phyloP scores from a whole-genome alignment of 1,140 invertebrate genomes.

The Planococcus citri region DNA sequence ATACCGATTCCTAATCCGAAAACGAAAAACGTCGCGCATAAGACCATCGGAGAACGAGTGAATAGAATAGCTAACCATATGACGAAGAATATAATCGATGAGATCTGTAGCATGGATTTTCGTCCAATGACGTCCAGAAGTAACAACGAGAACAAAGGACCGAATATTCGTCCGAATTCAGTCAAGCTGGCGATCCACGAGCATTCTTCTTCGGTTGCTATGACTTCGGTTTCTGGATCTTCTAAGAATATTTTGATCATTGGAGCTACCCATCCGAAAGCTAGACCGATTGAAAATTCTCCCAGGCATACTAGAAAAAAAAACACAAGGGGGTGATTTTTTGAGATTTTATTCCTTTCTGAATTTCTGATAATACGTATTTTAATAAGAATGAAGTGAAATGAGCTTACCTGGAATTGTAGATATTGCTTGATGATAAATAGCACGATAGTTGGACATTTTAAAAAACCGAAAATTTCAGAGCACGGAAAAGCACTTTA shows the following conservation, averaged over 20 bases:
- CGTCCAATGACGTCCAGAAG: not conserved
- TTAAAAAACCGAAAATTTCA: too few relatives aligned
- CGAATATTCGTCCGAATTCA: not conserved
- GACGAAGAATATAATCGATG: not conserved
- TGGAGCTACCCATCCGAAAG: not conserved
- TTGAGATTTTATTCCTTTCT: too few relatives aligned
- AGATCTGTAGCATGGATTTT: not conserved
- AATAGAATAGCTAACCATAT: not conserved
- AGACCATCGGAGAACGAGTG: not conserved
- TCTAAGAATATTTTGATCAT: not conserved
- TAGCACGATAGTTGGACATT: not conserved
- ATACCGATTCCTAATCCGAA: slow-evolving; percentile 55
- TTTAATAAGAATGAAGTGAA: too few relatives aligned
- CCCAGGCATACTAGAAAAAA: too few relatives aligned
- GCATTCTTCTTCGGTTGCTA: slow-evolving; percentile 24
- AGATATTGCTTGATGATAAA: not conserved
- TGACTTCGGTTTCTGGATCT: not conserved
- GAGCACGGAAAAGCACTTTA: too few relatives aligned
- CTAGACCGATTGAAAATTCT: not conserved
- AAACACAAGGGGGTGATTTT: too few relatives aligned
- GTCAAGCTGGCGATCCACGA: not conserved
- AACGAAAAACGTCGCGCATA: not conserved
- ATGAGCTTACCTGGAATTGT: not conserved
- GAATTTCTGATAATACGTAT: too few relatives aligned
- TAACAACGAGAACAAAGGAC: not conserved